These are phyloP conservation scores for Diachasma alloeum DNA, from an alignment of 1,140 invertebrate species.

Conservation along the genomic window DNA sequence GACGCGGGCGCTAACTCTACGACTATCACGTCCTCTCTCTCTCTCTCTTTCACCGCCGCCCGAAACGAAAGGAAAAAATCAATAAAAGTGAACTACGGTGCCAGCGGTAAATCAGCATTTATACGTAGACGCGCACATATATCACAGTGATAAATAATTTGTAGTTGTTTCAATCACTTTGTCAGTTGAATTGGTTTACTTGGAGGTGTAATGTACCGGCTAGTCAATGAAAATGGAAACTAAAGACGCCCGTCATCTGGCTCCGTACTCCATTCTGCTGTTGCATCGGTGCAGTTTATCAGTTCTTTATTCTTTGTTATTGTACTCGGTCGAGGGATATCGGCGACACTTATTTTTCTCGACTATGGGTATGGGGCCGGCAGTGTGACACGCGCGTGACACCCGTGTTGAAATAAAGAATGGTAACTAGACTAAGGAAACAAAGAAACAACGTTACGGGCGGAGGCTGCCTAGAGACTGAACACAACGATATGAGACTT, in stretches of 20 bases:
- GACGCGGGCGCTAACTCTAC: background rate
- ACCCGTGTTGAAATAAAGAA: conserved; percentile 49
- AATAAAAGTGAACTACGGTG: conserved; percentile 48
- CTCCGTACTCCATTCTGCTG: conserved; percentile 13
- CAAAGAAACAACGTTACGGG: conserved; percentile 58
- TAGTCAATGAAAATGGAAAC: conserved; percentile 1
- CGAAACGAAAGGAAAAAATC: conserved; percentile 52
- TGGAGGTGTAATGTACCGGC: background rate
- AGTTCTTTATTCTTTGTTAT: too few relatives aligned
- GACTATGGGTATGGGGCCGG: background rate
- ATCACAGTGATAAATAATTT: conserved; percentile 1
- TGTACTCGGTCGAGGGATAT: background rate
- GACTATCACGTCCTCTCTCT: conserved; percentile 33
- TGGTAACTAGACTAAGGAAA: conserved; percentile 61
- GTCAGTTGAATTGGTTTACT: background rate
- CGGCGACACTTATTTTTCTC: background rate
- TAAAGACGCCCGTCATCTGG: conserved; percentile 16
- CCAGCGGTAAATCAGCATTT: conserved; percentile 48
- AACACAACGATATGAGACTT: conserved; percentile 1
- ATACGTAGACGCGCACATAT: conserved; percentile 25
- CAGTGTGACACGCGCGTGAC: conserved; percentile 23
- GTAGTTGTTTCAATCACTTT: background rate
- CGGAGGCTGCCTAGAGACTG: conserved; percentile 61
- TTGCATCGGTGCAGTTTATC: background rate
- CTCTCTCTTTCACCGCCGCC: conserved; percentile 42